Evolutionary conservation across 2,888 invertebrate species (phyloP), one percentile per base, ranked within the genome.

Genomic region (Drosophila setosimentum): DNA sequence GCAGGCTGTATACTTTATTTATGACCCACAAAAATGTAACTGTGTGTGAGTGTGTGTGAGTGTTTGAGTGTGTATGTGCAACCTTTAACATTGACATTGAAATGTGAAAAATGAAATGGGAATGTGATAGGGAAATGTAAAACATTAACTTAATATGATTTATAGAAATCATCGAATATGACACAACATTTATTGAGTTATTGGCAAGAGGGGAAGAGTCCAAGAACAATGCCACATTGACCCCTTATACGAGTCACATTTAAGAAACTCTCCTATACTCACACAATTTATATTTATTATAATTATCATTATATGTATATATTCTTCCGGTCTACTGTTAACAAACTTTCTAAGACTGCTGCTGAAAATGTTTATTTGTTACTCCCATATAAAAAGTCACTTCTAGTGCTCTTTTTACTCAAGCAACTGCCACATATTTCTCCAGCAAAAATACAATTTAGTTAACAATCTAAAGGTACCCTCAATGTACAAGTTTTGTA

Each of bases 1-100:
- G 37, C 78, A 68, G 5, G 13, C 24, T 61, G 67, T 58, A 79
- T 80, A 50, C 70, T 66, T 78, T 79, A 77, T 78, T 76, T 64
- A 80, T 76, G 60, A 40, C 61, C 58, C 24, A 32, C 64, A 49
- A 54, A 57, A 27, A 0, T 10, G 24, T 11, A 21, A n/a, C n/a
- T 57, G 16, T 45, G 42, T 37, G 16, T 3, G 6, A 18, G 7
- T 54, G 11, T 7, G 18, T 50, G 49, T 42, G 27, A 37, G 50
- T 48, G 24, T 33, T 48, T 45, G n/a, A n/a, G n/a, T n/a, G n/a
- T n/a, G n/a, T n/a, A n/a, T n/a, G n/a, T n/a, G n/a, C n/a, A 57
- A 42, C 50, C 55, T 50, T 45, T 48, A 35, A 27, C 21, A 27
- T 33, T 60, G 63, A 35, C 55, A 59, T 68, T 75, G 24, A 66